These are phyloP conservation scores for Brachionus rotundiformis DNA, from an alignment of 1,140 invertebrate genomes.

Conservation along the genomic window DNA sequence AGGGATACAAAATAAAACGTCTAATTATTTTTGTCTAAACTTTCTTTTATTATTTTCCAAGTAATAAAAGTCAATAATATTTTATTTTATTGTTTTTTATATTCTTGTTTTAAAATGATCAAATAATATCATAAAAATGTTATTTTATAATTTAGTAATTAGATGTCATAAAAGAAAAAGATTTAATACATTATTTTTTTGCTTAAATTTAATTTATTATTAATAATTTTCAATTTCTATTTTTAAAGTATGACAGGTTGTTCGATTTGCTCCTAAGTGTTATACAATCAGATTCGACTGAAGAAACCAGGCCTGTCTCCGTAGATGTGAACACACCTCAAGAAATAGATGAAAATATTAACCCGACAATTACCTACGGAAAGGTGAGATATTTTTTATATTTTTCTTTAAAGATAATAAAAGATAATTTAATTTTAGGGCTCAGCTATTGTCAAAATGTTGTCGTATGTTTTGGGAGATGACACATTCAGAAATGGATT, in stretches of 20 bases:
- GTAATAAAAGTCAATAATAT: no score
- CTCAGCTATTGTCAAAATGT: slow-evolving; percentile 87
- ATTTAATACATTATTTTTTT: no score
- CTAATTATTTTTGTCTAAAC: no score
- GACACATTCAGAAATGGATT: slow-evolving; percentile 78
- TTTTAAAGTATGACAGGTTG: slow-evolving; percentile 41
- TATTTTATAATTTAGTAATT: no score
- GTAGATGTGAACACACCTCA: slow-evolving; percentile 39
- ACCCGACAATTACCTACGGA: slow-evolving; percentile 43
- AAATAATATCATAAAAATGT: no score
- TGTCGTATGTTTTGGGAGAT: slow-evolving; percentile 85
- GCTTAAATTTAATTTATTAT: no score
- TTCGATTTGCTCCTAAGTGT: slow-evolving; percentile 35
- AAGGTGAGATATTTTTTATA: background rate
- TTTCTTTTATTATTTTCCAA: no score
- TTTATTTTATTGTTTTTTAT: no score
- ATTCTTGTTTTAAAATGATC: no score
- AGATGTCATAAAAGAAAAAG: no score
- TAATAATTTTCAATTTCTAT: background rate
- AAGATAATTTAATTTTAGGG: slow-evolving; percentile 66
- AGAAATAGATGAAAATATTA: slow-evolving; percentile 39
- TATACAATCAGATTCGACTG: slow-evolving; percentile 41
- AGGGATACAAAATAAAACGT: no score
- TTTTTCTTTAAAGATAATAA: background rate
- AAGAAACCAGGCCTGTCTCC: slow-evolving; percentile 26